These are phyloP conservation scores for Cryptosula pallasiana DNA, from an alignment of 2,888 invertebrate species.

Conservation along the genomic window DNA sequence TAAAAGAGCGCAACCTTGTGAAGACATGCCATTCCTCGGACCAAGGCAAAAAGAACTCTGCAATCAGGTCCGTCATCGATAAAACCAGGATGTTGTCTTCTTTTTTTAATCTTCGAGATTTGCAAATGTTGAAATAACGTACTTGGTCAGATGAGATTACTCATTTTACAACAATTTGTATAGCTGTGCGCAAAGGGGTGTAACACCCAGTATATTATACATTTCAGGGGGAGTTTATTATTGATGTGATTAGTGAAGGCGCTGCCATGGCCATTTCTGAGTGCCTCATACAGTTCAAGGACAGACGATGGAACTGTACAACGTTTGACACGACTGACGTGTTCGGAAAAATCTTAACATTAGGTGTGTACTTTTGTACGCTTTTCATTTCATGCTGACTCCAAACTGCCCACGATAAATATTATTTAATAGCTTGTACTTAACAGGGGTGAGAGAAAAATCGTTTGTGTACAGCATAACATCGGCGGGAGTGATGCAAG, in stretches of 20 bases:
- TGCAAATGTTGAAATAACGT: too few relatives aligned
- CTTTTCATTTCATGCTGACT: too few relatives aligned
- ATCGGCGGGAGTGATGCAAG: slow-evolving; percentile 81
- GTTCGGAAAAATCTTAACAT: slow-evolving; percentile 72
- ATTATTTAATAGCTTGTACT: too few relatives aligned
- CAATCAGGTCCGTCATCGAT: slow-evolving; percentile 53
- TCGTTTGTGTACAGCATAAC: slow-evolving; percentile 84
- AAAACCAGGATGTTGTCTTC: too few relatives aligned
- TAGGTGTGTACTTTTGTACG: slow-evolving; percentile 12
- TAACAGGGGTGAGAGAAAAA: slow-evolving; percentile 77
- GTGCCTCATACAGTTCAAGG: slow-evolving; percentile 81
- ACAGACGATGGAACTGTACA: slow-evolving; percentile 84
- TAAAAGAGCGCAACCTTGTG: slow-evolving; percentile 65
- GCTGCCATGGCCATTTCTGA: slow-evolving; percentile 79
- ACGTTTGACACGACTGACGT: slow-evolving; percentile 72
- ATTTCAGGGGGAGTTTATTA: slow-evolving; percentile 63
- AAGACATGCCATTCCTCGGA: slow-evolving; percentile 65
- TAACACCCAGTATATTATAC: too few relatives aligned
- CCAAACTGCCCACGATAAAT: too few relatives aligned
- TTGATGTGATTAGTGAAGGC: slow-evolving; percentile 63
- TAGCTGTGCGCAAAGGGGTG: too few relatives aligned
- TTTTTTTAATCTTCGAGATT: too few relatives aligned
- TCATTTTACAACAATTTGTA: too few relatives aligned
- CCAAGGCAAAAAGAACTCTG: slow-evolving; percentile 69
- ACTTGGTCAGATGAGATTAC: too few relatives aligned